Base-by-base conservation (phyloP, 2,888 invertebrate genomes). In the Ferrisia virgata region DNA sequence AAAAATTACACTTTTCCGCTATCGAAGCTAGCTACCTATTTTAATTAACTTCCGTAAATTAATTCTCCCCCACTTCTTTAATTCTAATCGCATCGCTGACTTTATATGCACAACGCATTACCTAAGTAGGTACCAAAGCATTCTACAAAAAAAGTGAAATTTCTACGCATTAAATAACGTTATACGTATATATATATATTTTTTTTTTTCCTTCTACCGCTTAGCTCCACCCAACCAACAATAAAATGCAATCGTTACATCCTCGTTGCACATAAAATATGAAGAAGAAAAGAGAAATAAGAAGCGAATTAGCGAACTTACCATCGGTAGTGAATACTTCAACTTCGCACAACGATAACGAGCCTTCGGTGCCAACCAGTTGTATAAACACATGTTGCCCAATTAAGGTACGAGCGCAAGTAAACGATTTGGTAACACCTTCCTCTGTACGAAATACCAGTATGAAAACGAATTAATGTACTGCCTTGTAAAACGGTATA, bases 321-420 rank as follows among this genome's bases (percentile, higher is more conserved):
- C 95, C 96, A 90, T 96, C 95, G 5, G 95, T 95, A 0, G 96
- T 95, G 88, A 96, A 97, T 1, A 96, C 95, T 89, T 96, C 95
- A 0, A 97, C 96, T 89, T 97, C 96, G 88, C 97, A 97, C 1
- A 97, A 90, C 9, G 96, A 96, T 82, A 97, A 89, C 0, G 96
- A 95, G 31, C 96, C 95, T 88, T 96, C 96, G 1, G 96, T 96
- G 0, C 96, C 96, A 0, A 96, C 96, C 84, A 96, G 91, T 88
- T 96, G 96, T 85, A 97, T 91, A 88, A 94, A 96, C 64, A 97
- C 96, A 88, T 94, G 94, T 87, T 96, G 95, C 0, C 97, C 97
- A 25, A 94, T 90, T 85, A 96, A 90, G 0, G 95, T 93, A 53
- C 96, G 91, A 0, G 96, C 96, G 88, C 96, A 97, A 0, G 93